Conservation (phyloP, 2,113 vertebrate genomes). For the Conger conger region DNA sequence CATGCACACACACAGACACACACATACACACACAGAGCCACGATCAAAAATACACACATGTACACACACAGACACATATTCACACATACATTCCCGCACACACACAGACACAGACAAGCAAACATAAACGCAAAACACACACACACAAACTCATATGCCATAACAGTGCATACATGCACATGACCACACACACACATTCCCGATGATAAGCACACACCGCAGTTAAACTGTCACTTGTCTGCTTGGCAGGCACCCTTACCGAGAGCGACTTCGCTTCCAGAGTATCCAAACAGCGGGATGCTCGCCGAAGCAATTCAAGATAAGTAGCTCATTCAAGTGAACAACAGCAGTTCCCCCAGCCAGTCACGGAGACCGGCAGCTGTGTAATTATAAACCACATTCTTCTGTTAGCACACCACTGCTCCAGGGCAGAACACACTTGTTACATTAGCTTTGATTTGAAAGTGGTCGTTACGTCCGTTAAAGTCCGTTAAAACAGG, state of each 20-base stretch:
- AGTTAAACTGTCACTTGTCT: not conserved
- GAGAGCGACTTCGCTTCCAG: not conserved
- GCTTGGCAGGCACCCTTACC: not conserved
- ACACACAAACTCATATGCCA: not conserved
- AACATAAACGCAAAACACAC: not conserved
- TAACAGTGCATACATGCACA: too few relatives aligned
- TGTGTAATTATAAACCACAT: not conserved
- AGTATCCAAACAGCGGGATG: not conserved
- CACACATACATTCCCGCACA: constrained; percentile 16
- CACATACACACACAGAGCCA: too few relatives aligned
- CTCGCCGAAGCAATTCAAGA: not conserved
- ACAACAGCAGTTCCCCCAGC: not conserved
- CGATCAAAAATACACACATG: not conserved
- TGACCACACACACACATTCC: too few relatives aligned
- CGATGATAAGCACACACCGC: not conserved
- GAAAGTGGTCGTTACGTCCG: not conserved
- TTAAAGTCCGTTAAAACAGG: not conserved
- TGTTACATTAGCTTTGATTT: not conserved
- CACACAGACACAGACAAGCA: not conserved
- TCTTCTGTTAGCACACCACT: too few relatives aligned
- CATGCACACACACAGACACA: not conserved
- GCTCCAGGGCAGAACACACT: not conserved
- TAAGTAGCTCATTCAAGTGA: not conserved
- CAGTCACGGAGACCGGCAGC: not conserved
- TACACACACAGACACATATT: not conserved